Conservation (phyloP, 2,113 vertebrate species). For the Ceyx margarethae region DNA sequence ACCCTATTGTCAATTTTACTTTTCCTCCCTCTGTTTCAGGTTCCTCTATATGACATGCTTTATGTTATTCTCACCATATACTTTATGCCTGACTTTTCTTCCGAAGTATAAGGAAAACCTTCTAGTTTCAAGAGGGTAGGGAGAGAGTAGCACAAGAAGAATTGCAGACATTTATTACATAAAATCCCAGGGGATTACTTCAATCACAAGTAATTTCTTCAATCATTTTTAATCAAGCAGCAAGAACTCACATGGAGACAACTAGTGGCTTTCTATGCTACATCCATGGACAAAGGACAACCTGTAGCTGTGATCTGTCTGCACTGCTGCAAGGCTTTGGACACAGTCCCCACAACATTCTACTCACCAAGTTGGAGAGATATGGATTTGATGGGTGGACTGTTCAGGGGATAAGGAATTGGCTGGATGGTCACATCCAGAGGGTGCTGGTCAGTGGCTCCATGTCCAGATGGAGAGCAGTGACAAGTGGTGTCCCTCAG, state of each 20-base stretch:
- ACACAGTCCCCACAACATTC: no score
- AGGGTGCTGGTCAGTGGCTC: no score
- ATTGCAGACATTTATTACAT: not conserved
- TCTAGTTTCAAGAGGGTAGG: not conserved
- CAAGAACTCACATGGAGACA: not conserved
- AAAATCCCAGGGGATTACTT: not conserved
- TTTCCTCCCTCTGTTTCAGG: not conserved
- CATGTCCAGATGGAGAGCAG: no score
- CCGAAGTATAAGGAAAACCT: not conserved
- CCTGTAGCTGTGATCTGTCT: no score
- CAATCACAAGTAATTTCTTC: not conserved
- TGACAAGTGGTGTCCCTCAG: no score
- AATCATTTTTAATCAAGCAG: constrained; percentile 2
- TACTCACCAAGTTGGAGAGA: no score
- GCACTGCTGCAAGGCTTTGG: no score
- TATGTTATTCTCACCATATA: not conserved
- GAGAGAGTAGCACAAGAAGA: not conserved
- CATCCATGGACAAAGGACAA: no score
- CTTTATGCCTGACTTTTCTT: not conserved
- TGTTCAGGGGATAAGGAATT: no score
- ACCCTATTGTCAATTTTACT: not conserved
- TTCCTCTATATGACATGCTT: not conserved
- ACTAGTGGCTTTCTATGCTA: not conserved
- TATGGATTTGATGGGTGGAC: no score
- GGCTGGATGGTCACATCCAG: no score